Evolutionary conservation across 2,113 vertebrate species (phyloP).

Genomic region (Narcine bancroftii): DNA sequence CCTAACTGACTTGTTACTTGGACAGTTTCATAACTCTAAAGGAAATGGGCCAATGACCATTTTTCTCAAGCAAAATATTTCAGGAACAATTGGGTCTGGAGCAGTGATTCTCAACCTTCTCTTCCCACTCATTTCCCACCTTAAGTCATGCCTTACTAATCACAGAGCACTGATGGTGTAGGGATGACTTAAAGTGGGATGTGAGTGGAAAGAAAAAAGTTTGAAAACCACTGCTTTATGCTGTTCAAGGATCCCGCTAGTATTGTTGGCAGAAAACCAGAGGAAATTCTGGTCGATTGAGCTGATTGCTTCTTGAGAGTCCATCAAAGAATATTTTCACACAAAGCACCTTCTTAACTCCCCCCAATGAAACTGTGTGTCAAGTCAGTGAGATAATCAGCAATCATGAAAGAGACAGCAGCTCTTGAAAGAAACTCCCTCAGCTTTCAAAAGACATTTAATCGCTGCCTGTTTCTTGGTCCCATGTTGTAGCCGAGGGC

Average conservation of each 20-base stretch:
- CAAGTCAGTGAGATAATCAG: neutral
- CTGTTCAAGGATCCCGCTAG: neutral
- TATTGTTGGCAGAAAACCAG: neutral
- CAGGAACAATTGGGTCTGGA: too few species aligned
- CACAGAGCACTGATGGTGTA: too few species aligned
- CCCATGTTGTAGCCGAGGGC: neutral
- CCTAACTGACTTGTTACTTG: too few species aligned
- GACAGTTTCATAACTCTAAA: too few species aligned
- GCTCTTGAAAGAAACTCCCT: neutral
- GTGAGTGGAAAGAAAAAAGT: too few species aligned
- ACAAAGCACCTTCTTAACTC: neutral
- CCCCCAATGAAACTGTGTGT: neutral
- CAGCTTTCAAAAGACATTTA: neutral
- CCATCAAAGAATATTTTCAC: neutral
- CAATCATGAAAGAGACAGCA: conserved; percentile 17
- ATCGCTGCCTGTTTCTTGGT: neutral
- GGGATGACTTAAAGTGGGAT: too few species aligned
- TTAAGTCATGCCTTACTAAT: too few species aligned
- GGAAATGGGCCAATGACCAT: too few species aligned
- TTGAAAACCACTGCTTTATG: too few species aligned
- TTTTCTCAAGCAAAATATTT: too few species aligned
- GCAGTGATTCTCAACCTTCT: too few species aligned
- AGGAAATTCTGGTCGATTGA: neutral
- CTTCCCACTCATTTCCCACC: too few species aligned
- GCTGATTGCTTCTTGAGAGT: neutral